Base-by-base conservation (phyloP, 2,797 vertebrate species). In the Cuculus canorus region DNA sequence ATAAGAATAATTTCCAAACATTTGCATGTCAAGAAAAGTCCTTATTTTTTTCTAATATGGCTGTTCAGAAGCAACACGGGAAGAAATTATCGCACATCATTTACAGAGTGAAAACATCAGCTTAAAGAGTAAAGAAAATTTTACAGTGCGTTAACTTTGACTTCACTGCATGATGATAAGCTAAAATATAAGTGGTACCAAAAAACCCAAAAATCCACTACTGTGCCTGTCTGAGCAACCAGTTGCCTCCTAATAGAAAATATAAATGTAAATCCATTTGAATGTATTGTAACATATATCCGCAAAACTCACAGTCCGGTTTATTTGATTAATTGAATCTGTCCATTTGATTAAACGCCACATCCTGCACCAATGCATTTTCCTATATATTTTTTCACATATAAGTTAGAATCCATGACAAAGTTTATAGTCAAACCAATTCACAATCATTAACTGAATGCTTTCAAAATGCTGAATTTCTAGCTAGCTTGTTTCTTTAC, bases 301-400 rank as follows among this genome's bases (percentile, higher is more conserved):
- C 41, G 89, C 16, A n/a, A 90, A 93, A 93, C 2, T 7, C 70
- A 87, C 1, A 47, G 45, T 33, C 24, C 71, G 17, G 43, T 71
- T 86, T 48, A 61, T 93, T 53, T 92, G 76, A 92, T 73, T 13
- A 81, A 90, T 1, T 78, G 33, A 61, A 87, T 50, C 45, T 48
- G 61, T 61, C 24, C 27, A 19, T 73, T 92, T 87, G n/a, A 95
- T 78, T 90, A 75, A 90, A 87, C 71, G 76, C 13, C 60, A 82
- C 37, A 84, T 82, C 72, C 50, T 85, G 60, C 59, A 81, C 45
- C 27, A 24, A 47, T 25, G 35, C n/a, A 32, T 90, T 82, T 90
- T 64, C 22, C 41, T 69, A 25, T 14, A 19, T 25, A 35, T 64
- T 79, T 92, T 86, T 84, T 60, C 45, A 76, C 8, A 6, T 5